Base-by-base conservation (phyloP, 1,140 invertebrate genomes). In the Notospermus geniculatus region DNA sequence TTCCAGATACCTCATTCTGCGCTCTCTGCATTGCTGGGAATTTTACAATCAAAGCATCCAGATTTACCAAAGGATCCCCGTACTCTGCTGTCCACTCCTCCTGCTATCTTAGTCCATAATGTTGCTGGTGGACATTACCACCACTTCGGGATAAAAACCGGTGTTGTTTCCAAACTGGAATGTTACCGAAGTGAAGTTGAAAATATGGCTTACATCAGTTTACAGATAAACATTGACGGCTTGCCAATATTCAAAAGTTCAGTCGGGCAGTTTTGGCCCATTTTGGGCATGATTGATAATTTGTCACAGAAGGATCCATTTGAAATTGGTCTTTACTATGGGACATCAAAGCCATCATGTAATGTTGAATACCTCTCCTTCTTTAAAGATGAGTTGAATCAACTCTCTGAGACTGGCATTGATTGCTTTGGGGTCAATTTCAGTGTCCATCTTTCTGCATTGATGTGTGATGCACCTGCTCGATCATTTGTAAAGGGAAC, bases 211-310 rank as follows among this genome's bases (percentile, higher is more conserved):
- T n/a, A n/a, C n/a, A n/a, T n/a, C n/a, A n/a, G n/a, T n/a, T n/a
- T n/a, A 25, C 45, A 45, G 27, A 59, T 59, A 54, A 59, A 59
- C 39, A 19, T 59, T 59, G 57, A 59, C 45, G 41, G 45, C 9
- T 36, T 59, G 13, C 57, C 57, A 22, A 25, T 59, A n/a, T 59
- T 59, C 41, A 59, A 59, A 22, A 59, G 57, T 39, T 45, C 30
- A 23, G 25, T 5, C 19, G 19, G 22, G 39, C 19, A 46, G 5
- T 59, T 55, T 46, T 59, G 57, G 39, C 57, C 57, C 25, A 46
- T 59, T 45, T 25, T 59, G 23, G 32, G 57, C 22, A 23, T 23
- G 30, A 30, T 59, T 43, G 39, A 13, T 19, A 43, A 43, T 43
- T 43, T 43, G 11, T 11, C 11, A 43, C 39, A 13, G 11, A 11